Evolutionary conservation across 2,797 vertebrate species (phyloP), one percentile per base, ranked within the genome.

Genomic region (Hoplostethus mediterraneus): DNA sequence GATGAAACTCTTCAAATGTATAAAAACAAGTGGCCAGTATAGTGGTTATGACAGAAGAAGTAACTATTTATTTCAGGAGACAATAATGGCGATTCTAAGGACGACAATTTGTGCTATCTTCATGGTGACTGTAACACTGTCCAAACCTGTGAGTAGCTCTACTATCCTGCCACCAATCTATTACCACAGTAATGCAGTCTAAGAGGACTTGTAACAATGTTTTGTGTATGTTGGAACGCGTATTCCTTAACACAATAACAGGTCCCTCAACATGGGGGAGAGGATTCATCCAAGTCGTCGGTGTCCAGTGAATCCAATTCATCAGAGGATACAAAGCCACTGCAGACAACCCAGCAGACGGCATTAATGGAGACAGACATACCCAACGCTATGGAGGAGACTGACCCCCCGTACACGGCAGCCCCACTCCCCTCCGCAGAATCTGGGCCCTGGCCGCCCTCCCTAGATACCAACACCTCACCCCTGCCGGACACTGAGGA

Each of bases 71-170:
- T 84, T 73, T 75, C 62, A 77, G 59, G 21, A 45, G 4, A 49
- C 17, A 62, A 53, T 51, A 4, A 88, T 87, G 83, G 64, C 59
- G 5, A 0, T 69, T 30, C 52, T 85, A 16, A 55, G 55, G 63
- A 65, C 12, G 1, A 3, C 21, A 4, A 52, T 90, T 47, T 80
- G 62, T 13, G 42, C 49, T 10, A 31, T 67, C 11, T 7, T 89
- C 17, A 64, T 90, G 75, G 55, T 87, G 63, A 85, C 84, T 10
- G 44, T 66, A 3, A 78, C 21, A 21, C 11, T 75, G 30, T 83
- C 82, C 38, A 90, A 85, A 82, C 85, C 84, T 14, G 90, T 92
- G 67, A 89, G 89, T 86, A 62, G 0, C 8, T 54, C 12, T 6
- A 1, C 28, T 28, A 0, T 45, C 58, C 11, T 63, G 4, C 28